These are phyloP conservation scores for Pseudobourletiella spinata DNA, from an alignment of 1,140 invertebrate species.

Conservation along the genomic window DNA sequence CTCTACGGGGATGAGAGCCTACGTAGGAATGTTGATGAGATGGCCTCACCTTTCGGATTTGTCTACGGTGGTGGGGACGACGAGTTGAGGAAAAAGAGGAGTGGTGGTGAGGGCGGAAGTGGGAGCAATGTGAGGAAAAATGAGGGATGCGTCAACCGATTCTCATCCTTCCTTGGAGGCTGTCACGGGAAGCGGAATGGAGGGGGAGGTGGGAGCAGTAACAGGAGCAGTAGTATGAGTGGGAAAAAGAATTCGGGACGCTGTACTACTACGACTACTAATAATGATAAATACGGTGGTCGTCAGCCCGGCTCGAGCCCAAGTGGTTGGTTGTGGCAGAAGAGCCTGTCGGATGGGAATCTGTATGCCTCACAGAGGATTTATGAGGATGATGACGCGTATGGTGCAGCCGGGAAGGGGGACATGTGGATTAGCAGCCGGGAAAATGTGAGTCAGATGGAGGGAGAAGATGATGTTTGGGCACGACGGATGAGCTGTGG, in stretches of 20 bases:
- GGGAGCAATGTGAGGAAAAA: neutral
- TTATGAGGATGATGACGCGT: neutral
- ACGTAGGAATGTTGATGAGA: neutral
- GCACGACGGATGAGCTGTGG: too few species aligned
- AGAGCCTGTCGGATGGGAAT: constrained; percentile 29
- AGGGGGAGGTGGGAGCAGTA: too few species aligned
- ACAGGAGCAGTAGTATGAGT: too few species aligned
- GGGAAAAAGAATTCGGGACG: too few species aligned
- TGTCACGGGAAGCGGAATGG: neutral
- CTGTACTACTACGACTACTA: too few species aligned
- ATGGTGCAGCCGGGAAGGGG: too few species aligned
- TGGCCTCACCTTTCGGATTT: neutral
- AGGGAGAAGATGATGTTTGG: too few species aligned
- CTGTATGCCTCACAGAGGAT: neutral
- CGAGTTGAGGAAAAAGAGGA: neutral
- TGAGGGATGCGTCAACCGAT: neutral
- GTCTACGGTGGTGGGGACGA: neutral
- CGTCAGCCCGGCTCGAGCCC: neutral
- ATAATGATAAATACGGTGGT: neutral
- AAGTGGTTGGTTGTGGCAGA: constrained; percentile 21
- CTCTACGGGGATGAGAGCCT: neutral
- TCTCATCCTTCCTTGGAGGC: neutral
- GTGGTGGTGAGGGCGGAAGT: too few species aligned
- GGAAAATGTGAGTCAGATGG: too few species aligned
- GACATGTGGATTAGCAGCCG: too few species aligned